These are phyloP conservation scores for Asarcornis scutulata DNA, from an alignment of 2,113 vertebrate genomes.

Conservation along the genomic window DNA sequence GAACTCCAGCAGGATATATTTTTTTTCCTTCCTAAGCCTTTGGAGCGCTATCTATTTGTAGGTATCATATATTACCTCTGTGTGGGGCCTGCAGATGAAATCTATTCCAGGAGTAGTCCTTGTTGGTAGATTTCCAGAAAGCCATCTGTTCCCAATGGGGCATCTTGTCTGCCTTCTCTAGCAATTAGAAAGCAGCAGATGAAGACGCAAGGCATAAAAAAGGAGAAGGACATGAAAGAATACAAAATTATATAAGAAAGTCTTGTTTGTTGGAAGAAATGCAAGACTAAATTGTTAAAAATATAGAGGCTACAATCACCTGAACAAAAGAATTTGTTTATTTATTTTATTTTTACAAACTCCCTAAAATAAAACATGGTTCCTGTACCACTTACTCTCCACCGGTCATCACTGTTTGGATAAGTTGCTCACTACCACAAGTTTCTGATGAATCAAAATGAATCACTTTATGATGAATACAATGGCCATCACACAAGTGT, in stretches of 20 bases:
- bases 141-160: conserved; percentile 74
- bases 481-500: not conserved
- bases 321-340: not conserved
- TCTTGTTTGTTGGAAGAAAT: conserved; percentile 16
- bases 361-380: not conserved
- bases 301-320: not conserved
- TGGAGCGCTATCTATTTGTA: conserved; percentile 59
- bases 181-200: conserved; percentile 67
- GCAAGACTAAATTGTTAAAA: conserved; percentile 24
- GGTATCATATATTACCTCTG: conserved; percentile 66
- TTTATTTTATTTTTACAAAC: not conserved
- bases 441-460: conserved; percentile 9
- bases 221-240: not conserved
- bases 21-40: conserved; percentile 41
- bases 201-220: conserved; percentile 41
- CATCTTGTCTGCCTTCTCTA: conserved; percentile 66
- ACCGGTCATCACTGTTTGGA: not conserved
- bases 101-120: conserved; percentile 64
- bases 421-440: not conserved
- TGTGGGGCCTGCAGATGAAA: conserved; percentile 68
- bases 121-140: conserved; percentile 65
- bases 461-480: not conserved
- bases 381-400: not conserved
- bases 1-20: conserved; percentile 30
- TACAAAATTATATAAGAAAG: not conserved